phyloP scores from a whole-genome alignment of 2,797 vertebrate species.

The Pangasius sanitwongsei region DNA sequence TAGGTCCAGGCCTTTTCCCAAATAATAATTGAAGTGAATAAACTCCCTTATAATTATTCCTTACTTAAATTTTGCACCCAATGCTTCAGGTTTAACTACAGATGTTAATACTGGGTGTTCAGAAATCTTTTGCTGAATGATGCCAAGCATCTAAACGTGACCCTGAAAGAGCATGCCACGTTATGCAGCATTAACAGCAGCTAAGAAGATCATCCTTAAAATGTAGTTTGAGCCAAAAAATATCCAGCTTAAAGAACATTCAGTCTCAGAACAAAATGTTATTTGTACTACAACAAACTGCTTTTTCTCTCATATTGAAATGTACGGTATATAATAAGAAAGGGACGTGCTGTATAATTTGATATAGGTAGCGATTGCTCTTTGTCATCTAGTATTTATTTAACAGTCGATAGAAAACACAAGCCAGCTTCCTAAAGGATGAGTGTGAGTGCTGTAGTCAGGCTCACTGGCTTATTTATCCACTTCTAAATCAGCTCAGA shows the following conservation, averaged over 20 bases:
- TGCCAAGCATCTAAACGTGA: too few species aligned
- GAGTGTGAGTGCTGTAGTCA: background rate
- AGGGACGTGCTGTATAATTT: background rate
- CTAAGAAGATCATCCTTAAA: background rate
- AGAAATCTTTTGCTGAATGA: background rate
- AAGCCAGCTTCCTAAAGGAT: background rate
- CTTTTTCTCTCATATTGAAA: background rate
- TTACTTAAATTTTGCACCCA: too few species aligned
- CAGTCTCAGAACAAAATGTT: background rate
- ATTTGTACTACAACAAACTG: background rate
- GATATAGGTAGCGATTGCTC: background rate
- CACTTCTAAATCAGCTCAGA: conserved; percentile 13
- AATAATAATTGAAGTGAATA: too few species aligned
- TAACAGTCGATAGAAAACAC: background rate
- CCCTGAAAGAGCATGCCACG: too few species aligned
- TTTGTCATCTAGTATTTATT: background rate
- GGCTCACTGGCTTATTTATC: conserved; percentile 44
- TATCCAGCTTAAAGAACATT: too few species aligned
- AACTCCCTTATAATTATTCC: too few species aligned
- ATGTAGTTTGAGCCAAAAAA: background rate
- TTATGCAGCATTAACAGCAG: background rate
- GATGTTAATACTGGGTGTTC: too few species aligned
- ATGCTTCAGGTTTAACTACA: too few species aligned
- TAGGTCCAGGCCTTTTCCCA: too few species aligned
- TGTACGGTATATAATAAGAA: background rate